Conservation (phyloP, 2,888 invertebrate species). For the Parnassius mnemosyne region DNA sequence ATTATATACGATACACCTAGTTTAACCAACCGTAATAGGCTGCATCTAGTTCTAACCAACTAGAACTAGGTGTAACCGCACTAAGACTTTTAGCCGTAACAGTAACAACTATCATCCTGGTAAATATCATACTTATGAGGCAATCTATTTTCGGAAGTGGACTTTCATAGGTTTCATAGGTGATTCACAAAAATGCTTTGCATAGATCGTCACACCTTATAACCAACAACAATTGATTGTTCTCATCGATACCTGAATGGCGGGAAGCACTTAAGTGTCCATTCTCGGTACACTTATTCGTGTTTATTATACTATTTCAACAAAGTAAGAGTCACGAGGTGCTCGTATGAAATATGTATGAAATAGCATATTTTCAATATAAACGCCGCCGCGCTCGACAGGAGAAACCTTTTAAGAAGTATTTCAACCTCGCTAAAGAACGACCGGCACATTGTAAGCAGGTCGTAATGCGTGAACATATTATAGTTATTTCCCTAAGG, state of each 20-base stretch:
- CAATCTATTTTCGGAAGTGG: too few relatives aligned
- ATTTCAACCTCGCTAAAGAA: constrained; percentile 18
- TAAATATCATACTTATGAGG: too few relatives aligned
- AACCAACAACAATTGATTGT: neutral
- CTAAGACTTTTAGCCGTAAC: too few relatives aligned
- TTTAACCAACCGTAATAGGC: too few relatives aligned
- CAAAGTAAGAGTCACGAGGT: constrained; percentile 6
- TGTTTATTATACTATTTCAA: constrained; percentile 1
- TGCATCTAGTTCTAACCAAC: too few relatives aligned
- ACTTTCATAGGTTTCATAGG: too few relatives aligned
- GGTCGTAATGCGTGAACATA: constrained; percentile 1
- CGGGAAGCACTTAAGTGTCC: neutral
- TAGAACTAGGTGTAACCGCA: too few relatives aligned
- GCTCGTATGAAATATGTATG: constrained; percentile 11
- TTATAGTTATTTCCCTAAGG: neutral
- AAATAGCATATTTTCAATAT: constrained; percentile 25
- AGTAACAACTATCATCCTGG: too few relatives aligned
- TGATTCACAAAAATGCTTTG: too few relatives aligned
- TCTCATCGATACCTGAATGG: neutral
- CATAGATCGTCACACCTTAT: neutral
- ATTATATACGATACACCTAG: too few relatives aligned
- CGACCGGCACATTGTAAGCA: neutral
- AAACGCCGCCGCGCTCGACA: constrained; percentile 28
- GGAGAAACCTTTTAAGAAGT: constrained; percentile 36
- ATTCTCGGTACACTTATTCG: neutral